Evolutionary conservation across 2,113 vertebrate species (phyloP).

Genomic region (Macaca fascicularis): T2T-MFA8v1.1 NC_088389.1:39413001-39413500

Average conservation of each 20-base stretch:
- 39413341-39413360: constrained; percentile 50
- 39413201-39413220: constrained; percentile 52
- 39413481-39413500: background rate
- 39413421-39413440: fast-evolving
- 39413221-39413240: constrained; percentile 41
- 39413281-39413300: constrained; percentile 39
- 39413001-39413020: constrained; percentile 55
- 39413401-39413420: background rate
- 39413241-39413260: constrained; percentile 62
- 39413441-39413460: constrained; percentile 53
- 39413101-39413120: constrained; percentile 35
- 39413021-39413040: constrained; percentile 41
- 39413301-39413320: constrained; percentile 56
- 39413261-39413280: constrained; percentile 30
- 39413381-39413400: constrained; percentile 48
- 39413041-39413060: constrained; percentile 18
- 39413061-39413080: background rate
- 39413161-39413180: constrained; percentile 36
- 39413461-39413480: constrained; percentile 50
- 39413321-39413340: constrained; percentile 52
- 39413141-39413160: constrained; percentile 57
- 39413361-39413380: constrained; percentile 28
- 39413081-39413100: constrained; percentile 34
- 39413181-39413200: constrained; percentile 48
- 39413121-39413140: constrained; percentile 56